phyloP scores from a whole-genome alignment of 2,797 vertebrate genomes.

The Hephaestus fuliginosus region DNA sequence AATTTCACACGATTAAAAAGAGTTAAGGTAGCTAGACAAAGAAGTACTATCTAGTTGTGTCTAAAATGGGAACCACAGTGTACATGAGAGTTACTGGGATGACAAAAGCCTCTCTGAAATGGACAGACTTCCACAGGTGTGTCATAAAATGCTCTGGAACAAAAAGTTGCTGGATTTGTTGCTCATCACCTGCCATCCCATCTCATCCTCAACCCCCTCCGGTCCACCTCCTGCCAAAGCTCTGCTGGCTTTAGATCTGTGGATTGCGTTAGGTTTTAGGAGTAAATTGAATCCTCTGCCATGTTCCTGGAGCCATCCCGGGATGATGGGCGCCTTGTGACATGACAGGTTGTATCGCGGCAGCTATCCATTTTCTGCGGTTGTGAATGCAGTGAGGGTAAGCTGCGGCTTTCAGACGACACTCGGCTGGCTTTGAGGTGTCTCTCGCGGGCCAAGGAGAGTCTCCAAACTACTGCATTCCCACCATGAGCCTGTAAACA shows the following conservation, averaged over 20 bases:
- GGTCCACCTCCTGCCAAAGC: neutral
- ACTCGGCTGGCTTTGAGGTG: neutral
- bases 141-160: neutral
- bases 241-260: constrained; percentile 18
- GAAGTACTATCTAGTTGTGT: neutral
- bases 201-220: neutral
- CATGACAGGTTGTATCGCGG: constrained; percentile 14
- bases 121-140: neutral
- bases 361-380: constrained; percentile 21
- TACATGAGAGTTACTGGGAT: neutral
- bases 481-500: neutral
- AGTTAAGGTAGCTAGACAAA: neutral
- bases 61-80: neutral
- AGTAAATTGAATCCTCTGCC: constrained; percentile 20
- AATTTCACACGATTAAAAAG: neutral
- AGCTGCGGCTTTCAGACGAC: constrained; percentile 9
- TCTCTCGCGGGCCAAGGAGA: neutral
- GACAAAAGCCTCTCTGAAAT: constrained; percentile 1
- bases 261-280: neutral
- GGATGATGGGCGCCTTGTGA: constrained; percentile 34
- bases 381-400: neutral
- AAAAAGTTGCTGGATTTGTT: neutral
- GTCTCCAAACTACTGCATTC: neutral
- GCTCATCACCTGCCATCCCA: neutral
- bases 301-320: constrained; percentile 26